Conservation (phyloP, 1,140 invertebrate genomes). For the Apis mellifera region DNA sequence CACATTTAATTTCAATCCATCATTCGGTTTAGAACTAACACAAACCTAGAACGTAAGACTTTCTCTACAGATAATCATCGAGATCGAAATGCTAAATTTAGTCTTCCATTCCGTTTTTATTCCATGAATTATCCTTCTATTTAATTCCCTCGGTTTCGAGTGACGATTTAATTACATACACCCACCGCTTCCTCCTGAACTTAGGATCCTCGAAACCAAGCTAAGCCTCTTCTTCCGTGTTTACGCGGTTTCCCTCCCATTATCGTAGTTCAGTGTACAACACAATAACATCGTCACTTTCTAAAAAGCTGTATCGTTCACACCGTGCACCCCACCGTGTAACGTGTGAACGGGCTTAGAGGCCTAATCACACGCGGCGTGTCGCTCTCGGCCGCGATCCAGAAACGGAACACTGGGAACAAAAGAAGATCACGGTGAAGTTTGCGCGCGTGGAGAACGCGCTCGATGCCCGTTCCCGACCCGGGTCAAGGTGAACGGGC, state of each 20-base stretch:
- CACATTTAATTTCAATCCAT: too few relatives aligned
- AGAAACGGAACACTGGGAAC: not conserved
- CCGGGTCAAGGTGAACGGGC: constrained; percentile 53
- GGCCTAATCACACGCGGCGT: constrained; percentile 37
- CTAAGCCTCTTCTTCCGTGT: not conserved
- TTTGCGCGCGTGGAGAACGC: constrained; percentile 11
- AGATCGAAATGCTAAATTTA: too few relatives aligned
- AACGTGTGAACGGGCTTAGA: constrained; percentile 39
- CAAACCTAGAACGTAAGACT: too few relatives aligned
- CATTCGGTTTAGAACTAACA: too few relatives aligned
- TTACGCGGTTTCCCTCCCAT: not conserved
- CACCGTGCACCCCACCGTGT: constrained; percentile 1
- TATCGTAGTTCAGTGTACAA: not conserved
- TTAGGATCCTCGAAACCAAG: too few relatives aligned
- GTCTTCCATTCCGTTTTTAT: too few relatives aligned
- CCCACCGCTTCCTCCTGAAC: too few relatives aligned
- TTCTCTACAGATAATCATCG: too few relatives aligned
- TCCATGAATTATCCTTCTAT: too few relatives aligned
- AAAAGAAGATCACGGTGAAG: constrained; percentile 20
- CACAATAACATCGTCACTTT: constrained; percentile 21
- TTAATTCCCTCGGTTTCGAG: too few relatives aligned
- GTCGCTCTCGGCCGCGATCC: constrained; percentile 15
- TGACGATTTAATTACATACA: too few relatives aligned
- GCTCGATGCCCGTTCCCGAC: constrained; percentile 35
- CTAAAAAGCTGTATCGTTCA: constrained; percentile 8